These are phyloP conservation scores for Romanogobio albipinnatus DNA, from an alignment of 2,113 vertebrate genomes.

Conservation along the genomic window DNA sequence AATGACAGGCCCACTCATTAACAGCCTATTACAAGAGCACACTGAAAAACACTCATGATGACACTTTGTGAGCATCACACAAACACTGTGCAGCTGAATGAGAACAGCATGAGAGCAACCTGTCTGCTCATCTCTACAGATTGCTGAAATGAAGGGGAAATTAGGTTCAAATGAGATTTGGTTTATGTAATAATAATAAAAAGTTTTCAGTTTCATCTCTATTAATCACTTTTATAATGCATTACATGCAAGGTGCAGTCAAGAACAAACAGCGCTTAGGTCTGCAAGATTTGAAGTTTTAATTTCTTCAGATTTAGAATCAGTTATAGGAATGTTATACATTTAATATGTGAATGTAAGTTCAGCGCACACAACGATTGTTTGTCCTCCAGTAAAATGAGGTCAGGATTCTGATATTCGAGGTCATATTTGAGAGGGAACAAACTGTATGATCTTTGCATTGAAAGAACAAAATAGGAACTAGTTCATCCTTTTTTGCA, in stretches of 20 bases:
- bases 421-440: neutral
- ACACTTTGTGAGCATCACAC: neutral
- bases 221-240: neutral
- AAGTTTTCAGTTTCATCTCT: neutral
- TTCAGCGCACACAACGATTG: neutral
- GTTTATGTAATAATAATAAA: neutral
- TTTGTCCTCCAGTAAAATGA: neutral
- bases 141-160: neutral
- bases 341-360: neutral
- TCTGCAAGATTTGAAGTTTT: neutral
- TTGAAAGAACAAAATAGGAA: neutral
- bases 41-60: neutral
- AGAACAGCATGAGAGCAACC: neutral
- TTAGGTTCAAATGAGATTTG: neutral
- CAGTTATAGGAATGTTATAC: neutral
- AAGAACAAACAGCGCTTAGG: neutral
- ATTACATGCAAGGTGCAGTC: neutral
- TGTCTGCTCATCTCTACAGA: neutral
- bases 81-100: neutral
- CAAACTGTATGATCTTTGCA: neutral
- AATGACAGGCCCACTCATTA: conserved; percentile 3
- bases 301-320: neutral
- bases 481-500: neutral
- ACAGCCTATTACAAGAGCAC: conserved; percentile 3
- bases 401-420: neutral